Base-by-base conservation (phyloP, 1,140 invertebrate species). In the Coptotermes formosanus region DNA sequence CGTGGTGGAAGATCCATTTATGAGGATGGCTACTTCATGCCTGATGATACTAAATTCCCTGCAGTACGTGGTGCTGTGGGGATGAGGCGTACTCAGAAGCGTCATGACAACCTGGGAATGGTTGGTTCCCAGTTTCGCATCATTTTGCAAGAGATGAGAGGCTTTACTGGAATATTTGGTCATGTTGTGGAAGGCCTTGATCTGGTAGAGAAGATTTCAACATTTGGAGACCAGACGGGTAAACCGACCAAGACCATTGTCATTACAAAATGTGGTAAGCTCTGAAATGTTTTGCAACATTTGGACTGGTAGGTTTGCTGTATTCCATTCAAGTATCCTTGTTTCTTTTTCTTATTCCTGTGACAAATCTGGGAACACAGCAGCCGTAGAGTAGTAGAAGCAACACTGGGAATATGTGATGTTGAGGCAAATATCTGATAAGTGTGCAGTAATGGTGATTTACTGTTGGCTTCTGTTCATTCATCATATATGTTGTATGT, bases 71-170 rank as follows among this genome's bases (percentile, higher is more conserved):
- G 96, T 19, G 94, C 95, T 2, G 95, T 97, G 2, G 96, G 96
- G 38, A 97, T 97, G 96, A 92, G 96, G 38, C 92, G 96, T 11
- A 96, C 95, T 82, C 96, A 96, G 88, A 96, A 95, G 89, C 93
- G 95, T 9, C 95, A 96, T 90, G 95, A 97, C 88, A 96, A 95
- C 88, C 90, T 95, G 69, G 95, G 96, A 52, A 94, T 96, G 92
- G 96, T 97, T 0, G 96, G 96, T 38, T 97, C 96, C 64, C 96
- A 97, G 89, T 97, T 97, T 91, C 94, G 96, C 82, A 94, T 97
- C 86, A 95, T 96, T 87, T 90, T 96, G 85, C 94, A 95, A 87
- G 95, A 96, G 89, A 96, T 96, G 94, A 92, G 94, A 85, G 94
- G 95, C 25, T 97, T 97, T 90, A 96, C 96, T 2, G 96, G 94